phyloP scores from a whole-genome alignment of 2,888 invertebrate genomes.

The Bursaphelenchus okinawaensis region DNA sequence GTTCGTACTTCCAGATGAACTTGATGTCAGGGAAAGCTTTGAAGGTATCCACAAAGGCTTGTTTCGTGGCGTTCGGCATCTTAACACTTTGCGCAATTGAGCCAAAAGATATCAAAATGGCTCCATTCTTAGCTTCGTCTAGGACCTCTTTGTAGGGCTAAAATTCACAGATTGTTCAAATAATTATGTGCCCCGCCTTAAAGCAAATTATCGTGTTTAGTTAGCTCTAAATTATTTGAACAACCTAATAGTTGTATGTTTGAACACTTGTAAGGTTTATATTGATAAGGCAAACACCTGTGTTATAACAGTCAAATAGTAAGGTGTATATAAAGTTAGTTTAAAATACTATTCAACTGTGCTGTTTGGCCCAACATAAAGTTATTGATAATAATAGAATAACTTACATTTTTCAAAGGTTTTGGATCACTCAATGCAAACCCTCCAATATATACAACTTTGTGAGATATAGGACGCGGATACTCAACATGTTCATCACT shows the following conservation, averaged over 20 bases:
- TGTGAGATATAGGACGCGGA: neutral
- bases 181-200: neutral
- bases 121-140: constrained; percentile 8
- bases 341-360: too few species aligned
- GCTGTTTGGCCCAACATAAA: too few species aligned
- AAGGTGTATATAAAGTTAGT: too few species aligned
- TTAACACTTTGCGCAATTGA: constrained; percentile 20
- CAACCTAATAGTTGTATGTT: too few species aligned
- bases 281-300: too few species aligned
- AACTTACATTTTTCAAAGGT: neutral
- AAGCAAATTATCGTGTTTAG: too few species aligned
- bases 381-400: neutral
- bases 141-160: constrained; percentile 18
- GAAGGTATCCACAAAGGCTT: constrained; percentile 20
- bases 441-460: constrained; percentile 10
- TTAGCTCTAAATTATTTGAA: too few species aligned
- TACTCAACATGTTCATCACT: constrained; percentile 12
- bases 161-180: neutral
- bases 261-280: neutral
- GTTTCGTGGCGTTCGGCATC: constrained; percentile 16
- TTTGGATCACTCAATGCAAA: neutral
- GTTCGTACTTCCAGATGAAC: constrained; percentile 29
- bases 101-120: constrained; percentile 37
- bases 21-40: constrained; percentile 21
- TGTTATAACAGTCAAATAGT: too few species aligned